Conservation (phyloP, 2,797 vertebrate genomes). For the Balearica regulorum region DNA sequence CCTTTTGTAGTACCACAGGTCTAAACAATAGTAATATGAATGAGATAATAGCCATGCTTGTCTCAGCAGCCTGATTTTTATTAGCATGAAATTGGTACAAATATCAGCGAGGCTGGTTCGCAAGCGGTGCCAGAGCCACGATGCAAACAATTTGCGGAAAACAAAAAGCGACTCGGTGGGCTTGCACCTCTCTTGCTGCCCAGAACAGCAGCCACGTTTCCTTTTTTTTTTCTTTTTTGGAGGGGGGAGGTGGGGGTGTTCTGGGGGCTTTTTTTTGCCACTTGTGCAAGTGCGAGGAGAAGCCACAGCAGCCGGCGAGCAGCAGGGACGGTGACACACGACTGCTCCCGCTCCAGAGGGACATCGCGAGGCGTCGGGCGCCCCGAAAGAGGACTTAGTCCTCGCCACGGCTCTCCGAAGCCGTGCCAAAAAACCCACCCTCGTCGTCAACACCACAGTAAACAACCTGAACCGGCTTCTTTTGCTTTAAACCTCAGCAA, state of each 20-base stretch:
- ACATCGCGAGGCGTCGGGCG: not conserved
- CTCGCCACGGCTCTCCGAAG: not conserved
- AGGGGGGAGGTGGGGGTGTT: not conserved
- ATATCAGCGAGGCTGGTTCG: constrained; percentile 68
- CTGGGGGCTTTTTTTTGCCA: not conserved
- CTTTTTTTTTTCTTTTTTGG: not conserved
- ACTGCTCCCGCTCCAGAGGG: not conserved
- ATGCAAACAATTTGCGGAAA: constrained; percentile 37
- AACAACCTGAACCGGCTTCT: constrained; percentile 61
- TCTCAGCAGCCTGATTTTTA: constrained; percentile 75
- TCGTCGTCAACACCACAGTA: constrained; percentile 4
- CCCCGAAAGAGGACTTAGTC: not conserved
- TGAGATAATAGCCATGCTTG: constrained; percentile 72
- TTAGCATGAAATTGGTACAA: constrained; percentile 77
- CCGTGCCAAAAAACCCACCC: constrained; percentile 10
- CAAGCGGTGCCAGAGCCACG: constrained; percentile 28
- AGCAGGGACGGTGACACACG: not conserved
- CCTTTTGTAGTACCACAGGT: constrained; percentile 47
- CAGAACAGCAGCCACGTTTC: not conserved
- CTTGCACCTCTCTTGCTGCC: not conserved
- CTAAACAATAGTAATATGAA: constrained; percentile 70
- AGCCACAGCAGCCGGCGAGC: not conserved
- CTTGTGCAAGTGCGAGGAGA: not conserved
- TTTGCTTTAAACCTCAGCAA: constrained; percentile 25
- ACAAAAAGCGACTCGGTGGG: not conserved